phyloP scores from a whole-genome alignment of 2,888 invertebrate genomes.

The Diadegma fenestrale region DNA sequence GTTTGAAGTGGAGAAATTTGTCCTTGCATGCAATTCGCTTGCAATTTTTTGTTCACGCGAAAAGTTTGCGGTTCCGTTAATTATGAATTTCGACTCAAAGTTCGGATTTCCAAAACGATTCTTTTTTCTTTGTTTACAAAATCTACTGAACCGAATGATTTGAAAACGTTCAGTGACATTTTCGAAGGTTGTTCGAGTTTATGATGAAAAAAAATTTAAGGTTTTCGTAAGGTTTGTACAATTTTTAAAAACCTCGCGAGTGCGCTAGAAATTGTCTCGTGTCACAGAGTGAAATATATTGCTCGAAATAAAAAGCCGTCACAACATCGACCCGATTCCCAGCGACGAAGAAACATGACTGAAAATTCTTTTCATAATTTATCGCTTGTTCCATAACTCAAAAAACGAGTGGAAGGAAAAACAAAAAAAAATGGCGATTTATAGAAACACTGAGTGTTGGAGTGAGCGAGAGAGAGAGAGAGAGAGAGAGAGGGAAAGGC shows the following conservation, averaged over 20 bases:
- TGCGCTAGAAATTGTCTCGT: not conserved
- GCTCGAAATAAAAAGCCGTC: not conserved
- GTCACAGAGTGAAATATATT: not conserved
- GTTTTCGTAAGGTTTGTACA: not conserved
- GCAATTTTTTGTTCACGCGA: no score
- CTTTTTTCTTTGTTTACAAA: no score
- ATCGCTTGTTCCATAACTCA: constrained; percentile 12
- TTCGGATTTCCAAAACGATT: no score
- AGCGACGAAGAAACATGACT: constrained; percentile 11
- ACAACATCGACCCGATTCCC: constrained; percentile 3
- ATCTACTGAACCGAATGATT: no score
- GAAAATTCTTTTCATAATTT: constrained; percentile 5
- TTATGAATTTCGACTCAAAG: no score
- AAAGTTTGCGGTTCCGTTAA: no score
- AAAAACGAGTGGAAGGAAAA: constrained; percentile 18
- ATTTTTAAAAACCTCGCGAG: not conserved
- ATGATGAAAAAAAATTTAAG: no score
- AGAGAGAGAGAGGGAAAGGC: not conserved
- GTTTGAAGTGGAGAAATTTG: not conserved
- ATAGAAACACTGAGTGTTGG: not conserved
- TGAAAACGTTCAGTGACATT: no score
- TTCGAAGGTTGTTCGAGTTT: no score
- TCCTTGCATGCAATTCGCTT: no score
- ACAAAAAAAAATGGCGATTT: constrained; percentile 11
- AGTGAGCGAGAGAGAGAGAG: not conserved